Evolutionary conservation across 2,888 invertebrate species (phyloP).

Genomic region (Seira musarum): DNA sequence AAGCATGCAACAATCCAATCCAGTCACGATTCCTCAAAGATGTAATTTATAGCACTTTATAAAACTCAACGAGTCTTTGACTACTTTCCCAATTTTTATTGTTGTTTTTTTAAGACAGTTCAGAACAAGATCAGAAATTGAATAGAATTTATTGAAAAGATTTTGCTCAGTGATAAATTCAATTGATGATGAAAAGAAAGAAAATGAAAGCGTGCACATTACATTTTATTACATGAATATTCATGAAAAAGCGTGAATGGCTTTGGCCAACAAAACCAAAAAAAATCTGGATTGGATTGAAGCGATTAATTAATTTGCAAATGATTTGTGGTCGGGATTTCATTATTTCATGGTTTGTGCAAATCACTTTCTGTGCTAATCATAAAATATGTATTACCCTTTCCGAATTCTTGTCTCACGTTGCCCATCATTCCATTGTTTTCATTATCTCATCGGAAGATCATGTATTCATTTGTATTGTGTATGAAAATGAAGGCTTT

Average conservation of each 20-base stretch:
- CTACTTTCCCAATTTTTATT: background rate
- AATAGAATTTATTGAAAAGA: background rate
- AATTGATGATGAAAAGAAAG: conserved; percentile 39
- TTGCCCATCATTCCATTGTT: conserved; percentile 12
- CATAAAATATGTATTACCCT: no score
- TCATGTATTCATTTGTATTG: conserved; percentile 20
- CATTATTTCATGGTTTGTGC: conserved; percentile 8
- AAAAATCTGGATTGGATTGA: background rate
- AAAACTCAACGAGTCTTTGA: background rate
- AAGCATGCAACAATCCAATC: conserved; percentile 51
- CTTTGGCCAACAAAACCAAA: no score
- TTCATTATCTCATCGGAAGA: background rate
- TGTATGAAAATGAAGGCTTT: conserved; percentile 19
- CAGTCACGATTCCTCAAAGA: conserved; percentile 53
- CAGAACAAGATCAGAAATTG: background rate
- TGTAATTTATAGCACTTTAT: conserved; percentile 53
- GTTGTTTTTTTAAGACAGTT: conserved; percentile 8
- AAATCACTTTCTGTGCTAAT: no score
- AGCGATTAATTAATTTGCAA: conserved; percentile 46
- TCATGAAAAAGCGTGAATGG: conserved; percentile 12
- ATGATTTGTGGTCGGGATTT: conserved; percentile 46
- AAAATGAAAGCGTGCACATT: conserved; percentile 52
- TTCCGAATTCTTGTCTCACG: conserved; percentile 2
- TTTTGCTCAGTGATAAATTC: conserved; percentile 36
- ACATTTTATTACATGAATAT: conserved; percentile 34